Percentiles rank a stretch among this genome's conserved stretches.
These are phyloP conservation scores for Horisme vitalbata DNA, from an alignment of 2,888 invertebrate species.

Conservation along the genomic window DNA sequence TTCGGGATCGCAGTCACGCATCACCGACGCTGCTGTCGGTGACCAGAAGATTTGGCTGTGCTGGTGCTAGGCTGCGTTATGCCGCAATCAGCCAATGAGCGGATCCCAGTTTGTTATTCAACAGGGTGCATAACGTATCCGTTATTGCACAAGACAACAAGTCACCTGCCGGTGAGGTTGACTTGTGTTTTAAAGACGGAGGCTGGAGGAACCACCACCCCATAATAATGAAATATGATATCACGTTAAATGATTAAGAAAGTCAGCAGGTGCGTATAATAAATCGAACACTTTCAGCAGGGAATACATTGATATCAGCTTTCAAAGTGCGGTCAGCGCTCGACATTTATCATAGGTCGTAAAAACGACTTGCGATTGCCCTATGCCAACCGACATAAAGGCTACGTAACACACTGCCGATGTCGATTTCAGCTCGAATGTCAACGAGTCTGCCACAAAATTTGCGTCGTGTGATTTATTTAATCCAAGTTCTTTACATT, in stretches of 20 bases:
- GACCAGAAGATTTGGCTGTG: too few relatives aligned
- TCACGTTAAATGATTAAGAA: conserved; percentile 4
- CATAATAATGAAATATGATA: not conserved
- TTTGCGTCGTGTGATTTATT: conserved; percentile 57
- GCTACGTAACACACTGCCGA: conserved; percentile 10
- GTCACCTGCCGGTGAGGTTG: too few relatives aligned
- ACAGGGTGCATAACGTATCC: too few relatives aligned
- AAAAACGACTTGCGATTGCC: conserved; percentile 21
- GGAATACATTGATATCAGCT: too few relatives aligned
- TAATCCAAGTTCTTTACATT: conserved; percentile 62
- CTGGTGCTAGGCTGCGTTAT: too few relatives aligned
- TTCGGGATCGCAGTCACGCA: too few relatives aligned
- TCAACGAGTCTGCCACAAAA: conserved; percentile 47
- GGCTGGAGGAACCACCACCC: too few relatives aligned
- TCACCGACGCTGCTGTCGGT: too few relatives aligned
- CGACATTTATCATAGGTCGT: conserved; percentile 19
- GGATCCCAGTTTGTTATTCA: too few relatives aligned
- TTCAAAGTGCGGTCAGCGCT: conserved; percentile 15
- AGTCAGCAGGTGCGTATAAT: conserved; percentile 16
- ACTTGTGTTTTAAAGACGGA: too few relatives aligned
- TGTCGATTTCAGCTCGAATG: conserved; percentile 31
- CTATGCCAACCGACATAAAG: conserved; percentile 14
- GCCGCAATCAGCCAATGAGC: too few relatives aligned
- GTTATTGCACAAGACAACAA: too few relatives aligned
- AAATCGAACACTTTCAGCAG: conserved; percentile 12